These are phyloP conservation scores for Ovis aries DNA, from an alignment of 2,113 vertebrate species.

Conservation along the genomic window DNA sequence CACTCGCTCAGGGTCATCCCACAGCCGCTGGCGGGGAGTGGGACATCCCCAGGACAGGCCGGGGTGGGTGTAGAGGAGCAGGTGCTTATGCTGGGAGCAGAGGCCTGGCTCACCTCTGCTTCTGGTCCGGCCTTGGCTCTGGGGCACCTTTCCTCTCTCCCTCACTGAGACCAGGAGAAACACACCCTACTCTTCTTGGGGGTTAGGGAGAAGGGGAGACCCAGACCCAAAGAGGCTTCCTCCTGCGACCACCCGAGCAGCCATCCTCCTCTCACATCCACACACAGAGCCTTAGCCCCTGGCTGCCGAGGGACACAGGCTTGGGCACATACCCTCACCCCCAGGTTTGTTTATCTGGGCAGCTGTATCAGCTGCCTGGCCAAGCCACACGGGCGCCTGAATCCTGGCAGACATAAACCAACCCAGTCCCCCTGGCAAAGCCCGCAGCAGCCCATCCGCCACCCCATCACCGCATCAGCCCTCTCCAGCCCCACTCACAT, in stretches of 20 bases:
- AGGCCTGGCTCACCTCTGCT: background rate
- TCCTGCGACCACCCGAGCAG: background rate
- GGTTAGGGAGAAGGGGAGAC: background rate
- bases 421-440: background rate
- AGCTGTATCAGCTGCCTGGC: background rate
- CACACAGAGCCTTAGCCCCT: background rate
- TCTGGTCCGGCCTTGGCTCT: background rate
- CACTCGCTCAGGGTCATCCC: background rate
- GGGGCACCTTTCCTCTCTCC: background rate
- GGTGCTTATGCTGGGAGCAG: background rate
- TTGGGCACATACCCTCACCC: background rate
- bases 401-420: constrained; percentile 36
- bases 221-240: background rate
- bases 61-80: background rate
- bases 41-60: background rate
- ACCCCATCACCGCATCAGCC: background rate
- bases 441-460: background rate
- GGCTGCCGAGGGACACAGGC: background rate
- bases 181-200: background rate
- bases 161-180: background rate
- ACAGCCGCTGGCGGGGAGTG: background rate
- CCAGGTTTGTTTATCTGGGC: constrained; percentile 39
- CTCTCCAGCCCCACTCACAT: constrained; percentile 84
- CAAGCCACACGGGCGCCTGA: background rate
- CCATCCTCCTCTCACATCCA: background rate